These are phyloP conservation scores for Thalassaphorura encarpata DNA, from an alignment of 1,140 invertebrate genomes.

Conservation along the genomic window DNA sequence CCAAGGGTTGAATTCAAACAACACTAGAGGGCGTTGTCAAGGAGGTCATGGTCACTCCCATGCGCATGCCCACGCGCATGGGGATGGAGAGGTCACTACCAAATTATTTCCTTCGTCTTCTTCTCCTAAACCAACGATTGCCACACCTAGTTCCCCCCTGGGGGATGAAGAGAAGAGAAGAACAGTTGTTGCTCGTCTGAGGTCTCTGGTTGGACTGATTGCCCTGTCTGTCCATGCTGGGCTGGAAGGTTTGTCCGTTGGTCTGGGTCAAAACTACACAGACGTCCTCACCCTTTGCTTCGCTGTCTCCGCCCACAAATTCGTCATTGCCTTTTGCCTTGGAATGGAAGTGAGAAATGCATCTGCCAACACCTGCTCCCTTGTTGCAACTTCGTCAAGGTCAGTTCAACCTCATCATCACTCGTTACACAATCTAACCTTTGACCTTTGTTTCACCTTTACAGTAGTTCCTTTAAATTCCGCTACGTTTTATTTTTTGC, in stretches of 20 bases:
- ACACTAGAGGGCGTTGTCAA: neutral
- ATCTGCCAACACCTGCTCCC: slow-evolving; percentile 26
- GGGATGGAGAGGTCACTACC: slow-evolving; percentile 6
- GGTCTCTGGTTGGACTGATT: slow-evolving; percentile 33
- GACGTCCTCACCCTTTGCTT: slow-evolving; percentile 59
- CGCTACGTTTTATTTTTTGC: slow-evolving; percentile 32
- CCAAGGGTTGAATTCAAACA: neutral
- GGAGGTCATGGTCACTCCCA: slow-evolving; percentile 5
- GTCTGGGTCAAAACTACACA: slow-evolving; percentile 43
- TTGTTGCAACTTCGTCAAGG: slow-evolving; percentile 30
- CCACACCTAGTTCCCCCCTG: no score
- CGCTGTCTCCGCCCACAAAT: slow-evolving; percentile 48
- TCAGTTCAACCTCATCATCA: neutral
- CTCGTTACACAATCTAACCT: neutral
- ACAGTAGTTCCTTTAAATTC: slow-evolving; percentile 29
- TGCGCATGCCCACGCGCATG: slow-evolving; percentile 16
- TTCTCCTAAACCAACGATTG: slow-evolving; percentile 11
- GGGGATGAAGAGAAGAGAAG: no score
- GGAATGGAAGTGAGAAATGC: slow-evolving; percentile 50
- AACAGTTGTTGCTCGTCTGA: slow-evolving; percentile 19
- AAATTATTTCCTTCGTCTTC: slow-evolving; percentile 22
- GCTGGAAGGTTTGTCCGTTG: slow-evolving; percentile 73
- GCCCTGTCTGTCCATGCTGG: slow-evolving; percentile 66
- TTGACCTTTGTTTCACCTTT: slow-evolving; percentile 9
- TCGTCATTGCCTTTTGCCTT: slow-evolving; percentile 65